Evolutionary conservation across 2,797 vertebrate genomes (phyloP), one percentile per base, ranked within the genome.

Genomic region (Sandelia bainsii): DNA sequence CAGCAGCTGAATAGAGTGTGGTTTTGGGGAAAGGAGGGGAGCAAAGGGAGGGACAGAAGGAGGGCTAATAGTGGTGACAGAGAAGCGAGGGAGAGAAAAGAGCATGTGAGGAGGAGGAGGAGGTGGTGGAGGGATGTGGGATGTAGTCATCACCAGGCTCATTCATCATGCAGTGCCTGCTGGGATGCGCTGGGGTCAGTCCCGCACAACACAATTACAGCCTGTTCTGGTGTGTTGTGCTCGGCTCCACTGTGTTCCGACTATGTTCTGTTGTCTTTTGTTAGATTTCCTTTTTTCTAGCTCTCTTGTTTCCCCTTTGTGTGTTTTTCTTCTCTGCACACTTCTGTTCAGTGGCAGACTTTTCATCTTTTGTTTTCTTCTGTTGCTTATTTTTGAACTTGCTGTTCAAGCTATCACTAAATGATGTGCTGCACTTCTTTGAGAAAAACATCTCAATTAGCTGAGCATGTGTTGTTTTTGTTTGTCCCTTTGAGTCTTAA

Each of bases 131-230:
- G 80, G 75, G 79, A 44, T 73, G 87, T 80, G 83, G 84, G 88
- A 91, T 89, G 86, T 90, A 92, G 92, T 89, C 93, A 91, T 85
- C 69, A 82, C 88, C 79, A 85, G 80, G 86, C 86, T 90, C 91
- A 93, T 93, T 93, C 91, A 93, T 94, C 93, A 93, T 93, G 92
- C 92, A 91, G 70, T 91, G 93, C 92, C 92, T 93, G 92, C 93
- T 93, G 93, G 90, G 91, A 93, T 93, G 89, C 79, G 72, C 83
- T 56, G 84, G 91, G 93, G 92, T 93, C 89, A 92, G 91, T 89
- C 89, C 85, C 23, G 79, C 91, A 92, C 92, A 93, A 92, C 90
- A 92, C 91, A 93, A 92, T 93, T 91, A 92, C 92, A 89, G 93
- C 88, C 89, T 92, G 91, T 92, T 91, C 90, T 90, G 85, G 72